Base-by-base conservation (phyloP, 2,797 vertebrate genomes). In the Malacoctenus gilli region DNA sequence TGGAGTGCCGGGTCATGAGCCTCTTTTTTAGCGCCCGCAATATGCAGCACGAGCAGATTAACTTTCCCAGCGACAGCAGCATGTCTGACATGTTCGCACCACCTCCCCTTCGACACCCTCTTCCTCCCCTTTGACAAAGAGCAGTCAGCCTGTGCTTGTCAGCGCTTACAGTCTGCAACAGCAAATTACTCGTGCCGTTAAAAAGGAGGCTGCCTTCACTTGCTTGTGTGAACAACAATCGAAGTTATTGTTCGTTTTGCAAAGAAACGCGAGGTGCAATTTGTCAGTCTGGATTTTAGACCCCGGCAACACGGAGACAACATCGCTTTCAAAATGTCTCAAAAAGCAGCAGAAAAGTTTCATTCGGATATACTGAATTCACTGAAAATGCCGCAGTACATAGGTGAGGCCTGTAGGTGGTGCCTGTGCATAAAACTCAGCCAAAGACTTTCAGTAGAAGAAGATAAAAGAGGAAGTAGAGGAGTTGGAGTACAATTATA, bases 1-100 rank as follows among this genome's bases (percentile, higher is more conserved):
- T 77, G 65, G 72, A 84, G 77, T 52, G 61, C 59, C 43, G 32
- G 62, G 68, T 72, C 71, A 77, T 60, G 48, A 79, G 60, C 35
- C 39, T 36, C 6, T 51, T 55, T 59, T 40, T 63, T 16, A 64
- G 39, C 49, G 54, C 6, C 0, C 15, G 18, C 31, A 72, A 70
- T 61, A 65, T 69, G 68, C 61, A 59, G 22, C 6, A 44, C 18
- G 37, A 19, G 11, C 66, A 56, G 60, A 80, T 71, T 22, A 71
- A 66, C 55, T 48, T 66, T 63, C 20, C 38, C 22, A 31, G 39
- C 31, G 53, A 55, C 47, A 57, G 59, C 46, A 21, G 48, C 14
- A 11, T 25, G n/a, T 69, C 48, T 43, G 43, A 67, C 49, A 50
- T 40, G 12, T 64, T 70, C 56, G 19, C 44, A 23, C 43, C 55